These are phyloP conservation scores for Heliconius hortense DNA, from an alignment of 2,888 invertebrate genomes.

Conservation along the genomic window DNA sequence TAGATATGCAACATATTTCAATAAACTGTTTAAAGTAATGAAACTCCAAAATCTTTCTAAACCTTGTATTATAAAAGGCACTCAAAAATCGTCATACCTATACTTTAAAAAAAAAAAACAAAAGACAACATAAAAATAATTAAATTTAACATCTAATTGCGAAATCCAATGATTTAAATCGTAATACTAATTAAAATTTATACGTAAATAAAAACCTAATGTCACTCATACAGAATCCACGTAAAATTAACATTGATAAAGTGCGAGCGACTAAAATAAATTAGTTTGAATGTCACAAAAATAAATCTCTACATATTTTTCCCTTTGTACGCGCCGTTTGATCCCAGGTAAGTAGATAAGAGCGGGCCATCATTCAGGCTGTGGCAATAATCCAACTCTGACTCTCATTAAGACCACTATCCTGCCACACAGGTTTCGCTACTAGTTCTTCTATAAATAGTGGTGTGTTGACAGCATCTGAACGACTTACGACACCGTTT, in stretches of 20 bases:
- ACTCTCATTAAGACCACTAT: constrained; percentile 65
- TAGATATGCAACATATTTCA: too few relatives aligned
- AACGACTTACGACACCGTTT: constrained; percentile 45
- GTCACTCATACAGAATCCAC: constrained; percentile 28
- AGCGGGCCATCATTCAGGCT: constrained; percentile 51
- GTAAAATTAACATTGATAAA: constrained; percentile 44
- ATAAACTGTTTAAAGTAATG: too few relatives aligned
- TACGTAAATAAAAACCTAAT: constrained; percentile 32
- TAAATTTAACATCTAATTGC: neutral
- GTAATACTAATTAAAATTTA: constrained; percentile 31
- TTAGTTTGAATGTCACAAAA: constrained; percentile 43
- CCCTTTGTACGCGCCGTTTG: constrained; percentile 41
- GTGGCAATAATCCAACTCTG: constrained; percentile 62
- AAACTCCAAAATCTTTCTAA: too few relatives aligned
- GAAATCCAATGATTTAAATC: neutral
- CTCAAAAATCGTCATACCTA: too few relatives aligned
- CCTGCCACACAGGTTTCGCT: constrained; percentile 74
- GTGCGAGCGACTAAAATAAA: constrained; percentile 43
- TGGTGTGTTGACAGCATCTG: constrained; percentile 45
- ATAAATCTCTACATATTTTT: constrained; percentile 46
- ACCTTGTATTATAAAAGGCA: too few relatives aligned
- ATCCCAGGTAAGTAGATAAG: constrained; percentile 49
- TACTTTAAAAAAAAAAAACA: neutral
- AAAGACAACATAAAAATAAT: neutral
- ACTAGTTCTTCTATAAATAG: constrained; percentile 75